phyloP scores from a whole-genome alignment of 2,888 invertebrate species.

The Agelastica alni region DNA sequence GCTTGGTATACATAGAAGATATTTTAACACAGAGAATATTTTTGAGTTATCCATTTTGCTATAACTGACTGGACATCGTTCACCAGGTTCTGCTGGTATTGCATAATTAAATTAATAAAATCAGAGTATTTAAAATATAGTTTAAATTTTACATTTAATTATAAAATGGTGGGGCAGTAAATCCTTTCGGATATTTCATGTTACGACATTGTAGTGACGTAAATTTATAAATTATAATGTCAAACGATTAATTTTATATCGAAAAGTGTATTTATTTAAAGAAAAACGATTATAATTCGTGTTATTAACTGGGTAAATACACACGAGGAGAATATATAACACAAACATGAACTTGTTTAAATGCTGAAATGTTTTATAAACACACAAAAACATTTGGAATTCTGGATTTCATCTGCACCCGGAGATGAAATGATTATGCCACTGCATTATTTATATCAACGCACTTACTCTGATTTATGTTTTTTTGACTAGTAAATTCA shows the following conservation, averaged over 20 bases:
- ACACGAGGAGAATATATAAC: conserved; percentile 52
- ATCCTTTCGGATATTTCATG: neutral
- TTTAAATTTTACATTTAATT: too few relatives aligned
- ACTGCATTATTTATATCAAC: conserved; percentile 31
- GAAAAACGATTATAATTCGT: conserved; percentile 49
- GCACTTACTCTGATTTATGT: conserved; percentile 22
- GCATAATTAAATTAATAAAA: too few relatives aligned
- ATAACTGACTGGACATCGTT: too few relatives aligned
- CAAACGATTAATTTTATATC: conserved; percentile 35
- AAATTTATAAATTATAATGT: conserved; percentile 34
- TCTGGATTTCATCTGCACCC: conserved; percentile 51
- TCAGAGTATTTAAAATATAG: too few relatives aligned
- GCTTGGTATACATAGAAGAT: too few relatives aligned
- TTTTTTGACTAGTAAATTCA: conserved; percentile 13
- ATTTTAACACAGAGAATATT: too few relatives aligned
- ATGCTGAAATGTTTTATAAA: conserved; percentile 56
- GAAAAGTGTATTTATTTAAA: conserved; percentile 51
- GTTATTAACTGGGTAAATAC: conserved; percentile 54
- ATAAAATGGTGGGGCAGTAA: too few relatives aligned
- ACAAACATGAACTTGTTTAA: conserved; percentile 52
- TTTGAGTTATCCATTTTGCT: too few relatives aligned
- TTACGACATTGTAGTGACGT: conserved; percentile 18
- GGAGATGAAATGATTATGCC: conserved; percentile 37
- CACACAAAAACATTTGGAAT: conserved; percentile 54
- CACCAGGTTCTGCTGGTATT: too few relatives aligned